Evolutionary conservation across 1,140 invertebrate species (phyloP).

Genomic region (Anastrepha ludens): DNA sequence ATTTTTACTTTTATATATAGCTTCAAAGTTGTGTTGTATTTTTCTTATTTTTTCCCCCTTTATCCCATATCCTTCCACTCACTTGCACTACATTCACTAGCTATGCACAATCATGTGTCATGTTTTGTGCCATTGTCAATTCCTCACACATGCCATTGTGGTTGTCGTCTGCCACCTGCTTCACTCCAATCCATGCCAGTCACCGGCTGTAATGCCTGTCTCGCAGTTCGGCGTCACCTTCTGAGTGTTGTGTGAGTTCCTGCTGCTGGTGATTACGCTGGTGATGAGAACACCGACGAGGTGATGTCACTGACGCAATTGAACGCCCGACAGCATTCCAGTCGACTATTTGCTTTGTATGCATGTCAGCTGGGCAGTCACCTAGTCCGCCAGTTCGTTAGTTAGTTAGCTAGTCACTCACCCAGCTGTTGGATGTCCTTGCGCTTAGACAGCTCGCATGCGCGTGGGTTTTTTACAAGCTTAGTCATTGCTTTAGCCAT

Average conservation of each 20-base stretch:
- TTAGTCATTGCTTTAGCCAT: slow-evolving; percentile 1
- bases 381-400: background rate
- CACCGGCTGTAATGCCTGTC: background rate
- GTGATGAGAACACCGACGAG: background rate
- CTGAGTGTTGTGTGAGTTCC: background rate
- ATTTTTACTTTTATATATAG: too few relatives aligned
- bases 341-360: slow-evolving; percentile 14
- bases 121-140: slow-evolving; percentile 20
- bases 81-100: background rate
- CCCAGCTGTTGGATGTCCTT: slow-evolving; percentile 14
- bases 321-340: background rate
- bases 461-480: background rate
- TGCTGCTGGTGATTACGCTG: background rate
- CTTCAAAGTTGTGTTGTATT: background rate
- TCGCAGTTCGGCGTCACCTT: background rate
- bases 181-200: background rate
- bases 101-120: background rate
- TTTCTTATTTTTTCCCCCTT: background rate
- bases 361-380: background rate
- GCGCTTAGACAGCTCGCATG: slow-evolving; percentile 11
- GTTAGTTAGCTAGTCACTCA: slow-evolving; percentile 26
- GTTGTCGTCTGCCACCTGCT: slow-evolving; percentile 5
- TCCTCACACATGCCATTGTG: slow-evolving; percentile 36
- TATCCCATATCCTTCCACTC: background rate
- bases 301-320: background rate